These are phyloP conservation scores for Melanotaenia trifasciata DNA, from an alignment of 2,797 vertebrate genomes.

Conservation along the genomic window DNA sequence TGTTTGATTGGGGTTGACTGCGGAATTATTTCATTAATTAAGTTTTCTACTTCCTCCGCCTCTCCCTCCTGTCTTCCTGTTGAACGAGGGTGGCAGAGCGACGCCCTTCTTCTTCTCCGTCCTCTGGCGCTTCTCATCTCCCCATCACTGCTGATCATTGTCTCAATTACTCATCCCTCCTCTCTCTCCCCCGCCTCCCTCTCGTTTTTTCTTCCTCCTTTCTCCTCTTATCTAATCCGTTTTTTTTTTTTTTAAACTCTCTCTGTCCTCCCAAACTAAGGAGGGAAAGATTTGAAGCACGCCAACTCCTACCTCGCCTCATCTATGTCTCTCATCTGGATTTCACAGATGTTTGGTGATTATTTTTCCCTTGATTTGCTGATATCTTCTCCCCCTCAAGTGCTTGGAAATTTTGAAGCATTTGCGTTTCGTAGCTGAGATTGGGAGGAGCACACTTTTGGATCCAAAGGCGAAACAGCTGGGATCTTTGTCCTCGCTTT, in stretches of 20 bases:
- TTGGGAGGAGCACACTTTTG: slow-evolving; percentile 18
- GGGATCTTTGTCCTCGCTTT: slow-evolving; percentile 46
- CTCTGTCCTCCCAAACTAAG: slow-evolving; percentile 39
- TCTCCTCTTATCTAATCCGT: slow-evolving; percentile 65
- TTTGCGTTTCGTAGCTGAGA: slow-evolving; percentile 23
- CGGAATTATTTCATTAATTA: slow-evolving; percentile 75
- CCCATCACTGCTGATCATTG: slow-evolving; percentile 83
- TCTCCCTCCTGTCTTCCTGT: slow-evolving; percentile 54
- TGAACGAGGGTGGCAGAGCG: slow-evolving; percentile 51
- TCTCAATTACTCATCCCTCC: slow-evolving; percentile 81
- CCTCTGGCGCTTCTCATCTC: slow-evolving; percentile 67
- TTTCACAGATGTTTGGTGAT: slow-evolving; percentile 66
- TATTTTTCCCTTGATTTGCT: slow-evolving; percentile 49
- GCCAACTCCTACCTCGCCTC: slow-evolving; percentile 35
- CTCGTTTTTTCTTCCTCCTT: slow-evolving; percentile 41
- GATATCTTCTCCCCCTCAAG: slow-evolving; percentile 39
- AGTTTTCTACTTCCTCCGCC: slow-evolving; percentile 64
- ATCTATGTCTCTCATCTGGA: slow-evolving; percentile 59
- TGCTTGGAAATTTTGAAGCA: slow-evolving; percentile 13
- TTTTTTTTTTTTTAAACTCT: slow-evolving; percentile 4
- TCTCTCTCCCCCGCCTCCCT: slow-evolving; percentile 17
- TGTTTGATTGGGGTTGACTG: slow-evolving; percentile 68
- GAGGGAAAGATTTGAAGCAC: slow-evolving; percentile 43
- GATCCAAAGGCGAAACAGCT: slow-evolving; percentile 39
- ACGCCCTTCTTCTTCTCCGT: slow-evolving; percentile 67